These are phyloP conservation scores for Todiramphus saurophagus DNA, from an alignment of 2,113 vertebrate species.

Conservation along the genomic window DNA sequence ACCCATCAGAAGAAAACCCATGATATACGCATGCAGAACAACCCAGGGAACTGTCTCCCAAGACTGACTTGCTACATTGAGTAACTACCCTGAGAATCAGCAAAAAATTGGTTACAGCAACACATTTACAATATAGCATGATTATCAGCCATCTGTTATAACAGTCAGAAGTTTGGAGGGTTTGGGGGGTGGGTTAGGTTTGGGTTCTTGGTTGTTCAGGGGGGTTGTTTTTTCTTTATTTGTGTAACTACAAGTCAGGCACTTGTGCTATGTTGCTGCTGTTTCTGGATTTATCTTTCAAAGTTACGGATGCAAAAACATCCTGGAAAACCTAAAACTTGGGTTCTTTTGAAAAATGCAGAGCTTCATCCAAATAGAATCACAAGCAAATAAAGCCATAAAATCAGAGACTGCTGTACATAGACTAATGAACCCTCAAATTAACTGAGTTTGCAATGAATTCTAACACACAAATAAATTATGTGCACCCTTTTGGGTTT, in stretches of 20 bases:
- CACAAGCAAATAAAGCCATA: constrained; percentile 7
- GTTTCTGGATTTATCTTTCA: neutral
- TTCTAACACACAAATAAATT: neutral
- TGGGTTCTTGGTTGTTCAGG: neutral
- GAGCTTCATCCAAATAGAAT: neutral
- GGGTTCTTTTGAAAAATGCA: neutral
- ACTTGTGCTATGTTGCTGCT: neutral
- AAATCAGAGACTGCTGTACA: neutral
- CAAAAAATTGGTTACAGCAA: neutral
- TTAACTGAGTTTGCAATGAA: neutral
- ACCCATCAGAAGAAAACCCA: neutral
- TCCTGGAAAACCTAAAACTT: neutral
- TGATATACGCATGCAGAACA: neutral
- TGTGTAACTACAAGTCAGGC: neutral
- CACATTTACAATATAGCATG: neutral
- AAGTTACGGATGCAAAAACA: neutral
- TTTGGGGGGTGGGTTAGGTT: neutral
- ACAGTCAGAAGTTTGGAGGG: neutral
- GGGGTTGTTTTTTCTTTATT: neutral
- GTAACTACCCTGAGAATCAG: neutral
- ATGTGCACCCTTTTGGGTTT: neutral
- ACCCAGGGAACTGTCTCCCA: neutral
- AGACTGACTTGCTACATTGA: neutral
- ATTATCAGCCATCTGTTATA: neutral
- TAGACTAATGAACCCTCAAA: neutral